Base-by-base conservation (phyloP, 2,888 invertebrate genomes). In the Ramazzottius varieornatus region DNA sequence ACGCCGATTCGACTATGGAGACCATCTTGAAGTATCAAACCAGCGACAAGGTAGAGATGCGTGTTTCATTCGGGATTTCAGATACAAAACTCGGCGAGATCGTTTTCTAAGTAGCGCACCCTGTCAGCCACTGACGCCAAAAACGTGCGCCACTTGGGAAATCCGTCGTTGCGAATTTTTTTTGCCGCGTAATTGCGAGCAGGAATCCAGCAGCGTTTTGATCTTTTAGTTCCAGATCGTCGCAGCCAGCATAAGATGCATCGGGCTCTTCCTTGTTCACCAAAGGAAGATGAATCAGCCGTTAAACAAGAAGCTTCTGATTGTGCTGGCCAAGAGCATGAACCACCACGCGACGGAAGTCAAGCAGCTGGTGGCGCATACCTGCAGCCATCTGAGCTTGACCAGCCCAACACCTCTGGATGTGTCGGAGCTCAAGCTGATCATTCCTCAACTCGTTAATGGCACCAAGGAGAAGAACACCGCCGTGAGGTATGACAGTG, bases 381-480 rank as follows among this genome's bases (percentile, higher is more conserved):
- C 87, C 32, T 82, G 86, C 70, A 83, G 82, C 70, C 83, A 85
- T 76, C 78, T 89, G 69, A 85, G 86, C 1, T 83, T 84, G 73
- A 80, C 78, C 2, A 54, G 46, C 8, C 46, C 67, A 1, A 65
- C 67, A 16, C 65, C 67, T n/a, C 67, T 78, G 33, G 74, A 75
- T 0, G 68, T 70, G 20, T 86, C 86, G 70, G 78, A 88, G 69
- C 79, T 88, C 69, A 86, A 84, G 73, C 79, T 84, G 65, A 78
- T 89, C 69, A 80, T 94, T 69, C 92, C 94, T 0, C 87, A 88
- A 78, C 80, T 96, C 70, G 93, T 96, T 65, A 96, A 93, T 79
- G 96, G 96, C 68, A 92, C 93, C 67, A 94, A 94, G 80, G 96
- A 96, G 79, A 94, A 93, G 79, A 94, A 94, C 78, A 84, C 88